These are phyloP conservation scores for Danaus chrysippus DNA, from an alignment of 2,888 invertebrate genomes.

Conservation along the genomic window DNA sequence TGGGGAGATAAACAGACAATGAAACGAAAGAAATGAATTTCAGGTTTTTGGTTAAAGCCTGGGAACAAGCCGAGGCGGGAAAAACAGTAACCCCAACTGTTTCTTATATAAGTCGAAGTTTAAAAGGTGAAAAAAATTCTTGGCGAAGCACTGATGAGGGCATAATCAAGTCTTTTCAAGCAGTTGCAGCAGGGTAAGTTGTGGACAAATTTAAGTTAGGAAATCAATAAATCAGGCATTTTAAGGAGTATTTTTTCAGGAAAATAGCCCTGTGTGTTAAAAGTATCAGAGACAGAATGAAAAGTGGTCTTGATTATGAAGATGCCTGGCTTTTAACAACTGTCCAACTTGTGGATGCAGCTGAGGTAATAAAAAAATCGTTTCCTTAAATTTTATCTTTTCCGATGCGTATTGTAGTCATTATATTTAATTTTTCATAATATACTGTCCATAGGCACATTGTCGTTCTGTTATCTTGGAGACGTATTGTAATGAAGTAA, in stretches of 20 bases:
- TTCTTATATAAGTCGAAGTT: slow-evolving; percentile 56
- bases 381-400: no score
- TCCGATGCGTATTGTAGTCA: no score
- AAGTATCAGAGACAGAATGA: slow-evolving; percentile 62
- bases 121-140: slow-evolving; percentile 33
- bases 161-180: slow-evolving; percentile 79
- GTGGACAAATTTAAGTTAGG: not conserved
- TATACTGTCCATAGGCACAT: slow-evolving; percentile 80
- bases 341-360: slow-evolving; percentile 88
- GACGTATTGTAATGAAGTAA: slow-evolving; percentile 81
- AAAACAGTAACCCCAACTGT: slow-evolving; percentile 83
- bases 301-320: slow-evolving; percentile 82
- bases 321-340: slow-evolving; percentile 92
- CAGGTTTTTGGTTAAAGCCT: slow-evolving; percentile 88
- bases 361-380: slow-evolving; percentile 79
- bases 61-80: slow-evolving; percentile 81
- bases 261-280: slow-evolving; percentile 33
- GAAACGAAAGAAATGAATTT: slow-evolving; percentile 10
- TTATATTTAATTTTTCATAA: no score
- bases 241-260: slow-evolving; percentile 23
- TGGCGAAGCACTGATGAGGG: slow-evolving; percentile 72
- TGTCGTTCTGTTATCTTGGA: slow-evolving; percentile 90
- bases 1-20: no score
- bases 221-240: not conserved
- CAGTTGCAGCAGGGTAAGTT: slow-evolving; percentile 81